Percentiles rank a stretch among this genome's conserved stretches.
phyloP scores from a whole-genome alignment of 2,113 vertebrate genomes.

The Copsychus sechellarum region DNA sequence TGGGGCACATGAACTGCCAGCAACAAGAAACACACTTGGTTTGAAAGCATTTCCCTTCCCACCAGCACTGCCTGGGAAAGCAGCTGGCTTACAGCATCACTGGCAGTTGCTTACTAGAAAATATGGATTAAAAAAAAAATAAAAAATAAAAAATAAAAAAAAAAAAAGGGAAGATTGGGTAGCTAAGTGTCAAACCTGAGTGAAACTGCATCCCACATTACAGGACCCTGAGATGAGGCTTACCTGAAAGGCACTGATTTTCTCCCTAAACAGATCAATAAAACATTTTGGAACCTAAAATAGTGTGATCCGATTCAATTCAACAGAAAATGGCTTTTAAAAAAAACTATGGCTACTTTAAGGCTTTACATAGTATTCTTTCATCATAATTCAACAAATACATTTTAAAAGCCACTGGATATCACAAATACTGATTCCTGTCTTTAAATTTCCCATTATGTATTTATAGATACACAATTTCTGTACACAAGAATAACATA shows the following conservation, averaged over 20 bases:
- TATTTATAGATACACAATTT: not conserved
- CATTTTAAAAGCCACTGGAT: not conserved
- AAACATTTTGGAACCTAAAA: not conserved
- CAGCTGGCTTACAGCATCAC: not conserved
- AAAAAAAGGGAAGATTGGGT: not conserved
- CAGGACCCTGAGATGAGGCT: not conserved
- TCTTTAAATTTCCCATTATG: not conserved
- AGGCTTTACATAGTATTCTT: not conserved
- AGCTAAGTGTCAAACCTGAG: no score
- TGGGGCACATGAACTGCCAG: not conserved
- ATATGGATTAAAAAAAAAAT: not conserved
- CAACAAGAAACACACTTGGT: not conserved
- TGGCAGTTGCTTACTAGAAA: not conserved
- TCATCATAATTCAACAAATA: not conserved
- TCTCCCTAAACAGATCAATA: not conserved
- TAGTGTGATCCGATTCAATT: not conserved
- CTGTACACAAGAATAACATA: not conserved
- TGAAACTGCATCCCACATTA: not conserved
- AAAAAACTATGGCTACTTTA: not conserved
- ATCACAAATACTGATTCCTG: not conserved
- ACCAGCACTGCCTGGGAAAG: not conserved
- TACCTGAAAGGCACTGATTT: not conserved
- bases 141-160: no score
- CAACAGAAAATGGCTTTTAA: not conserved
- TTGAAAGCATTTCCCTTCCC: not conserved